Base-by-base conservation (phyloP, 2,888 invertebrate genomes). In the Gibbula magus region DNA sequence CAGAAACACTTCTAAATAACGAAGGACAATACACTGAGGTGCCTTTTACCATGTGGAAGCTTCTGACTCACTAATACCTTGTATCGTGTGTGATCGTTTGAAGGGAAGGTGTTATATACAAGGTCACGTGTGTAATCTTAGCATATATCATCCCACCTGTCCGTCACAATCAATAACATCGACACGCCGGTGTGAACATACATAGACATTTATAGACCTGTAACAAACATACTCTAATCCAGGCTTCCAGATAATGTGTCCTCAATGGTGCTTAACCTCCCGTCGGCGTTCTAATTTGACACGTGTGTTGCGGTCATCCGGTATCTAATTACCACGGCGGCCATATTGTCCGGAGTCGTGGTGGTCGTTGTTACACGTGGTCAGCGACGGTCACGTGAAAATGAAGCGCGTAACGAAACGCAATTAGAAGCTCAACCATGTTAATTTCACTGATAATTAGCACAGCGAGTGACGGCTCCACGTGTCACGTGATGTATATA, bases 391-490 rank as follows among this genome's bases (percentile, higher is more conserved):
- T 32, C 39, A 39, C 39, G 2, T 35, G 70, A n/a, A 32, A 39
- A n/a, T 18, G 4, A 39, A 32, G 32, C n/a, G 39, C 18, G 70
- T 39, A 20, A 32, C 32, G 32, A 35, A 70, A 70, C 35, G 39
- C 32, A 70, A 70, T 70, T 32, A 70, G 20, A 32, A 70, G 32
- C 35, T 8, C 20, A 70, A n/a, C n/a, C n/a, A 32, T 70, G 70
- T 39, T 35, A 39, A 70, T 70, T 70, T 70, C 70, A 39, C 35
- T 70, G 70, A 70, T 39, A 70, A 39, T 70, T 70, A 70, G 29
- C 32, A 32, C 67, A 67, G 32, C 18, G 32, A 18, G 29, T 32
- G 67, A 67, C 25, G 20, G 16, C 10, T 20, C 70, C 32, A n/a
- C 70, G 29, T 29, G 18, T 61, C 29, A 61, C 61, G 61, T n/a